These are phyloP conservation scores for Struthio camelus DNA, from an alignment of 2,113 vertebrate genomes.

Conservation along the genomic window DNA sequence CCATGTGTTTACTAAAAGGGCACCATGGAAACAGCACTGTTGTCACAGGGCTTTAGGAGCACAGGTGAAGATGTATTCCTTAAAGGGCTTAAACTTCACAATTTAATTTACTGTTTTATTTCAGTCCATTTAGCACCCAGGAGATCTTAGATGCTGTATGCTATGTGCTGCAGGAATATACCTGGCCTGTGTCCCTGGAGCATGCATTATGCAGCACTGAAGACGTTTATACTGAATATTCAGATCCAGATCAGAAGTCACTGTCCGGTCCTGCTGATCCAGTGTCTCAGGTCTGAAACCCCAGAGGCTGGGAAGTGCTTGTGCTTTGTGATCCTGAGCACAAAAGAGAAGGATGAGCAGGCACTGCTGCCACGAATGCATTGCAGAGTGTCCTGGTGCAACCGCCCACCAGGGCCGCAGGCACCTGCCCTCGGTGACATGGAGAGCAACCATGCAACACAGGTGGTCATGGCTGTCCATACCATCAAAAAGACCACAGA, in stretches of 20 bases:
- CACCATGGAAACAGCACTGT: not conserved
- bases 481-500: not conserved
- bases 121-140: not conserved
- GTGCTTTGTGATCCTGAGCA: not conserved
- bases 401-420: not conserved
- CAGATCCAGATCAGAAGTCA: not conserved
- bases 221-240: not conserved
- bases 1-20: not conserved
- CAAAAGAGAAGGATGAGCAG: not conserved
- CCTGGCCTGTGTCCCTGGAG: not conserved
- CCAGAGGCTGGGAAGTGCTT: not conserved
- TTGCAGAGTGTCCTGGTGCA: not conserved
- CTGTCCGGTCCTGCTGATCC: not conserved
- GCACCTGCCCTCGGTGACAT: not conserved
- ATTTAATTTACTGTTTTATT: not conserved
- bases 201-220: not conserved
- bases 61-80: not conserved
- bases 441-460: not conserved
- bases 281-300: not conserved
- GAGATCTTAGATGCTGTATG: not conserved
- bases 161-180: not conserved
- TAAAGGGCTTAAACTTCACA: not conserved
- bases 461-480: not conserved
- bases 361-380: not conserved
- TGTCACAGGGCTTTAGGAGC: not conserved